Conservation (phyloP, 1,140 invertebrate genomes). For the Zaprionus africanus region DNA sequence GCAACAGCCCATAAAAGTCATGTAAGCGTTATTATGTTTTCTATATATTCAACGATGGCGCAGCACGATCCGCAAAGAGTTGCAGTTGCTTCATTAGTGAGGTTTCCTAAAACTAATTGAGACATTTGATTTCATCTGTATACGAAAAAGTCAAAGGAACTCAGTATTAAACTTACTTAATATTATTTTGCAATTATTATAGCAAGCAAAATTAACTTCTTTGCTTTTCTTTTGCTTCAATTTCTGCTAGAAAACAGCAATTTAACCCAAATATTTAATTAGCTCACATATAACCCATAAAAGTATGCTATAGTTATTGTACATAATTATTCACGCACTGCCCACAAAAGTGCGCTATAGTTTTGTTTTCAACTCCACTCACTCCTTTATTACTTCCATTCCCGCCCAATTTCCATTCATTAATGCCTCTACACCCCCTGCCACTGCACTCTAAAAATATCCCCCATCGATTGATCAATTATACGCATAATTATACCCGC, state of each 20-base stretch:
- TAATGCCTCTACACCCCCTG: background rate
- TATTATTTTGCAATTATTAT: background rate
- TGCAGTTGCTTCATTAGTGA: background rate
- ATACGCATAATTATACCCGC: slow-evolving; percentile 1
- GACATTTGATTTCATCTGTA: background rate
- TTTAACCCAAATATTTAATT: no score
- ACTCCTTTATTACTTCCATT: background rate
- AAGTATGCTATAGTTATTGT: background rate
- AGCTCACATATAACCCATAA: background rate
- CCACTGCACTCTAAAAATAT: background rate
- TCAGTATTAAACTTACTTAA: background rate
- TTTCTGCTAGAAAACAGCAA: no score
- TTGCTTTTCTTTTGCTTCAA: background rate
- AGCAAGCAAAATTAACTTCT: background rate
- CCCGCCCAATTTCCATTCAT: no score
- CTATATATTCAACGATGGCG: background rate
- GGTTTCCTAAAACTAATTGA: background rate
- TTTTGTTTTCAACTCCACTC: background rate
- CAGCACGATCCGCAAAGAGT: background rate
- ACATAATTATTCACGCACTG: background rate
- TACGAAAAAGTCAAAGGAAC: no score
- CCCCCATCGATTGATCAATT: background rate
- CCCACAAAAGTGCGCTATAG: background rate
- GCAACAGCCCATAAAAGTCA: slow-evolving; percentile 4
- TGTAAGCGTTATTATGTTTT: slow-evolving; percentile 1